A percentile compares a stretch with the other conserved stretches of the same genome.
Evolutionary conservation across 1,140 invertebrate genomes (phyloP).

Genomic region (Drosophila lacertosa): DNA sequence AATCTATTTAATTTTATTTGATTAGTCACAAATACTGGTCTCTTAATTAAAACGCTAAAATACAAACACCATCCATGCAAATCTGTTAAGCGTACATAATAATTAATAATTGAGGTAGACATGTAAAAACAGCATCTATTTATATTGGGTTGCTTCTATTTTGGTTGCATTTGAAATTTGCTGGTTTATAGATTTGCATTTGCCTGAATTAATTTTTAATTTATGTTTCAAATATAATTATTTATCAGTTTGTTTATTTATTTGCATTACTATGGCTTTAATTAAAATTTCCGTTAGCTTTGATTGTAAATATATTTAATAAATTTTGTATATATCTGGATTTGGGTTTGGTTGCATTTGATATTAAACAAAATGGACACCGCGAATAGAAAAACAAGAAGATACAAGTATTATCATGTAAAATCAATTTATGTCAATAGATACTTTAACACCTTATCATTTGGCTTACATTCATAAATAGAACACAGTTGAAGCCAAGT

Average conservation of each 20-base stretch:
- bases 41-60: too few relatives aligned
- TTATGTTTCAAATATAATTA: conserved; percentile 5
- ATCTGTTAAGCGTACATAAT: background rate
- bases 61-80: too few relatives aligned
- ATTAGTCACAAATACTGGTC: too few relatives aligned
- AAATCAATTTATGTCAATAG: background rate
- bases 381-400: background rate
- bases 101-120: too few relatives aligned
- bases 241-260: conserved; percentile 3
- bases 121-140: background rate
- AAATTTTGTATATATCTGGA: background rate
- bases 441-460: background rate
- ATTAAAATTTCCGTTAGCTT: background rate
- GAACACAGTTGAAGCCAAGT: background rate
- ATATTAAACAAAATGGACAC: too few relatives aligned
- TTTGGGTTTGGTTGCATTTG: background rate
- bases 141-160: background rate
- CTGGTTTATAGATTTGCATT: background rate
- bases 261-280: conserved; percentile 6
- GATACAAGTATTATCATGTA: too few relatives aligned
- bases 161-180: background rate
- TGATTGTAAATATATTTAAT: background rate
- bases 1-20: too few relatives aligned
- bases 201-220: conserved; percentile 4
- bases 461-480: background rate